Conservation (phyloP, 2,113 vertebrate genomes). For the Chaetorhynchus papuensis region DNA sequence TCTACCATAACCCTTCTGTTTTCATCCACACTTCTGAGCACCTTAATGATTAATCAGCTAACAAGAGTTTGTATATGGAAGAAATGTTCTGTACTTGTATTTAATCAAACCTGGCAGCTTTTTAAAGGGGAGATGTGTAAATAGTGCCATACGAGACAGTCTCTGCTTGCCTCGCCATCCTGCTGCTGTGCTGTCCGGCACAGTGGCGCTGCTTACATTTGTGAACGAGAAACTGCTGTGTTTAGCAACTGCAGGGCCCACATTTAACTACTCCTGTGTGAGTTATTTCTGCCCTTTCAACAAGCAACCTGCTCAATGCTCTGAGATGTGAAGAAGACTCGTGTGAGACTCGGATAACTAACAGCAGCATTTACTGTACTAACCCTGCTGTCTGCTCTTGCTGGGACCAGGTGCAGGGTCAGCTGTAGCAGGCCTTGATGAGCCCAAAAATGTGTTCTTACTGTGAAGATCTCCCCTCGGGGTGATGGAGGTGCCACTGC, state of each 20-base stretch:
- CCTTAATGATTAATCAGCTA: conserved; percentile 54
- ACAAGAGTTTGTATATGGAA: conserved; percentile 37
- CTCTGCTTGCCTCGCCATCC: background rate
- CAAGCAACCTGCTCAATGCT: background rate
- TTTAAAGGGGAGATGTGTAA: conserved; percentile 43
- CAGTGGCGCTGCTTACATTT: background rate
- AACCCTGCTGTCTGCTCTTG: background rate
- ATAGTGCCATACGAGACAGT: conserved; percentile 1
- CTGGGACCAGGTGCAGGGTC: background rate
- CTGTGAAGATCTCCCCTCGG: background rate
- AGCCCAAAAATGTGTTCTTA: background rate
- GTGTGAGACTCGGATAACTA: background rate
- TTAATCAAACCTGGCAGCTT: conserved; percentile 36
- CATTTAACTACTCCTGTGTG: background rate
- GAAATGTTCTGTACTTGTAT: conserved; percentile 34
- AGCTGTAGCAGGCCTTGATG: background rate
- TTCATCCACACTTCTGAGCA: conserved; percentile 50
- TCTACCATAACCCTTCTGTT: background rate
- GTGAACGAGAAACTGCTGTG: conserved; percentile 21
- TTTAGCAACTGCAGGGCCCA: background rate
- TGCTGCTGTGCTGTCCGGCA: background rate
- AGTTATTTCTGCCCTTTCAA: background rate
- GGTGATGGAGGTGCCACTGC: background rate
- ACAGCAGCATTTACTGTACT: background rate
- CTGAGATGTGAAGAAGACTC: conserved; percentile 28